Evolutionary conservation across 1,140 invertebrate species (phyloP), one percentile per base, ranked within the genome.

Genomic region (Macrotrachela quadricornifera): DNA sequence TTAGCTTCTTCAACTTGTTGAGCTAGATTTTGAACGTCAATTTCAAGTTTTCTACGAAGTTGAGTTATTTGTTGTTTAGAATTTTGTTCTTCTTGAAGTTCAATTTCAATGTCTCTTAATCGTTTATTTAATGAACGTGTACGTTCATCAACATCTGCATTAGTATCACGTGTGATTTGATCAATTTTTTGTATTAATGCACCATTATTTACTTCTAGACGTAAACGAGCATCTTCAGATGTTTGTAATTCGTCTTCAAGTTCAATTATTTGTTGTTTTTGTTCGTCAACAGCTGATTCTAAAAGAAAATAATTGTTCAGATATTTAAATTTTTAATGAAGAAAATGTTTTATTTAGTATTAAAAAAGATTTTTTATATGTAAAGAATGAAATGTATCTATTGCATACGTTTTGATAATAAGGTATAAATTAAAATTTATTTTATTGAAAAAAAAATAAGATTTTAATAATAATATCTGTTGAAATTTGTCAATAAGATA

Each of bases 151-250:
- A 83, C 83, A 57, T 85, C 81, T 64, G 96, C 90, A 62, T 97
- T 90, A 64, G 88, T 87, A 0, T 81, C 81, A 65, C 77, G 76
- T 17, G 95, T 70, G 63, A 94, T 87, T 17, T 90, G 73, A 62
- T 97, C 91, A 63, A 88, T 86, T 68, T 97, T 88, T 17, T 85
- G 77, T 46, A 85, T 80, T 64, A 92, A 70, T 0, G 91, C 92
- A 70, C 96, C 88, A 83, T 91, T 88, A 70, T 95, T 97, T 1
- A 99, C 94, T 71, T 99, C 92, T 13, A 95, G 71, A 15, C 92
- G 72, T 40, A 97, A 73, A 65, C 95, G 95, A 44, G 85, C 86
- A 71, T 97, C 91, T 69, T 97, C 92, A 1, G 85, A 87, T 41
- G 90, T 76, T 69, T 96, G 90, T 10, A 96, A 72, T 63, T 95